phyloP scores from a whole-genome alignment of 2,888 invertebrate species.

The Anthophora plumipes region DNA sequence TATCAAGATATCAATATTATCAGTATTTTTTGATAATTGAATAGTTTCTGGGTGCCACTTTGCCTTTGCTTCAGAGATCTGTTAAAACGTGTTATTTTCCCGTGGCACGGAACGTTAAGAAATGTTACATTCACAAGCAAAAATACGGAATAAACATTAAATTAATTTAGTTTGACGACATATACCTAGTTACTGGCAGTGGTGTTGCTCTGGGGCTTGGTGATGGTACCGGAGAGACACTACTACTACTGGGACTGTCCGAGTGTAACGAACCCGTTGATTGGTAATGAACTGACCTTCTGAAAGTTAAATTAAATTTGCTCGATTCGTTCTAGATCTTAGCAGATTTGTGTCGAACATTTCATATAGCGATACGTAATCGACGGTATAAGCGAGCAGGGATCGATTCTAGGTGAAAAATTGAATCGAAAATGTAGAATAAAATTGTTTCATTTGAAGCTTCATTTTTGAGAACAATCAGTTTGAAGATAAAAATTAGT shows the following conservation, averaged over 20 bases:
- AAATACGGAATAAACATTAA: not conserved
- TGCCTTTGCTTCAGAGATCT: no score
- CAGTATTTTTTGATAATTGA: no score
- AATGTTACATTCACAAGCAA: not conserved
- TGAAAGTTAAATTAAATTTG: slow-evolving; percentile 79
- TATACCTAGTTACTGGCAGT: slow-evolving; percentile 85
- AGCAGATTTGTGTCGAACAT: not conserved
- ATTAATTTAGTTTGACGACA: slow-evolving; percentile 15
- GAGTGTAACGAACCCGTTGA: slow-evolving; percentile 93
- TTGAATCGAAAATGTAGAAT: no score
- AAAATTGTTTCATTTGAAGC: no score
- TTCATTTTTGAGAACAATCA: no score
- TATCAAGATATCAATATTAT: no score
- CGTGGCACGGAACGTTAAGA: no score
- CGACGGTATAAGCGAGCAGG: no score
- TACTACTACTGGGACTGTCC: slow-evolving; percentile 93
- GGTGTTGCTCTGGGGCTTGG: slow-evolving; percentile 91
- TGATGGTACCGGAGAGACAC: slow-evolving; percentile 93
- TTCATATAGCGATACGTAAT: not conserved
- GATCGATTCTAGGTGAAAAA: no score
- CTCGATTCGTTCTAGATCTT: not conserved
- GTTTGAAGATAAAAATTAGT: no score
- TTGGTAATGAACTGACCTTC: slow-evolving; percentile 92
- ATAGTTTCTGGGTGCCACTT: no score
- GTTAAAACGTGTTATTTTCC: no score